Percentiles rank a stretch among this genome's conserved stretches.
Conservation (phyloP, 2,888 invertebrate genomes). For the Drosophila anceps region DNA sequence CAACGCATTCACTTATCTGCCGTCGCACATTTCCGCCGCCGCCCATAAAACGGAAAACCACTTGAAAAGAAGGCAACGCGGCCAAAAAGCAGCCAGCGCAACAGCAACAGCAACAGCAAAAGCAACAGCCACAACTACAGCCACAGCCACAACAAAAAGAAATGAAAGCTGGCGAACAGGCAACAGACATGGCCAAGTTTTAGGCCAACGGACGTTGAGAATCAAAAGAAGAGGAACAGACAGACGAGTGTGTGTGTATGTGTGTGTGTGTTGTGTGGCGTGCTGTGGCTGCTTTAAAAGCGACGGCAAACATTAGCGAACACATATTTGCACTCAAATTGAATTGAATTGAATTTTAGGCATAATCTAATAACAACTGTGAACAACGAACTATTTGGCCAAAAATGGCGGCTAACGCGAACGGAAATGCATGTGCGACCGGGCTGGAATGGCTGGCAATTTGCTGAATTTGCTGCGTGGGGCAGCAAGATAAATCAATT, state of each 20-base stretch:
- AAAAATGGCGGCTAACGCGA: constrained; percentile 29
- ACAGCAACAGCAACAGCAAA: not conserved
- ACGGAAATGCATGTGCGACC: constrained; percentile 46
- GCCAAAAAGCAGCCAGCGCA: constrained; percentile 22
- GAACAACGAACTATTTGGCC: constrained; percentile 29
- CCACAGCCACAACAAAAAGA: constrained; percentile 17
- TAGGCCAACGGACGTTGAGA: constrained; percentile 43
- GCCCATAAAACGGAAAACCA: constrained; percentile 40
- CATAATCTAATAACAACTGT: constrained; percentile 72
- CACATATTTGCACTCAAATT: constrained; percentile 79
- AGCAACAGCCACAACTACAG: not conserved
- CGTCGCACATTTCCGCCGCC: constrained; percentile 21
- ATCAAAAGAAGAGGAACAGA: constrained; percentile 54
- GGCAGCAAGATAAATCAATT: constrained; percentile 74
- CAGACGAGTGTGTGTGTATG: not conserved
- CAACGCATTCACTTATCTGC: constrained; percentile 38
- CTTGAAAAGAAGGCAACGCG: constrained; percentile 43
- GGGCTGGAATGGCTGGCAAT: constrained; percentile 17
- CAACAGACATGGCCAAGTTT: constrained; percentile 33
- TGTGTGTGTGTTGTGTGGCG: not conserved
- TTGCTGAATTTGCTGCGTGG: constrained; percentile 48
- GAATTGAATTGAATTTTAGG: constrained; percentile 73
- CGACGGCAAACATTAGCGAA: constrained; percentile 52
- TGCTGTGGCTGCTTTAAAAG: constrained; percentile 49
- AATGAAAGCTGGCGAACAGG: constrained; percentile 11